Evolutionary conservation across 2,797 vertebrate species (phyloP), one percentile per base, ranked within the genome.

Genomic region (Anguilla pacifica): DNA sequence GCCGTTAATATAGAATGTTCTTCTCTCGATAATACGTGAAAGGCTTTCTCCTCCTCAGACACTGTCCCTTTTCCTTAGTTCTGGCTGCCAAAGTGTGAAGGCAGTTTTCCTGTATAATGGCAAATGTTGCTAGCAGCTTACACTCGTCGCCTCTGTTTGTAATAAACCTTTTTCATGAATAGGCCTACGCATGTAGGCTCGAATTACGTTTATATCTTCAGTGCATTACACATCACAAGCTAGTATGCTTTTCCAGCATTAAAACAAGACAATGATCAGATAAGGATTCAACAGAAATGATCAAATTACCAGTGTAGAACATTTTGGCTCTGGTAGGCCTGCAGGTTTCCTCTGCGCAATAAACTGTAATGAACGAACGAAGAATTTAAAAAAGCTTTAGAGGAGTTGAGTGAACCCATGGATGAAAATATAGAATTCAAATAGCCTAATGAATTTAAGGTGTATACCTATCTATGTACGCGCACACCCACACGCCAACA

Each of bases 1-100:
- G 92, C 93, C 92, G 87, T 88, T 90, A 31, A 49, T 94, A 92
- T 94, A 94, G 95, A 96, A 94, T 94, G 93, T 93, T 93, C 94
- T 10, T 79, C 93, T 93, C 93, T 93, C 94, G 91, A 93, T 93
- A 94, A 94, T 93, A 92, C 93, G 95, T 88, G 92, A 43, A 93
- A 92, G 93, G 92, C 86, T 87, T 90, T 89, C 55, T 87, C 87
- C 90, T 88, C 64, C 89, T 86, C 88, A n/a, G 81, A 61, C 46
- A 85, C 49, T 55, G 74, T 67, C 81, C 31, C 31, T 31, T 53
- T 74, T 83, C 55, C 83, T 61, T 86, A 72, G 85, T 77, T 70
- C 11, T 84, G n/a, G 55, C 17, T 72, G 28, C 77, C 64, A 35
- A 53, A 85, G 59, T 84, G 81, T 72, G 86, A 74, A 59, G 22